These are phyloP conservation scores for Athene cunicularia DNA, from an alignment of 2,113 vertebrate genomes.

Conservation along the genomic window DNA sequence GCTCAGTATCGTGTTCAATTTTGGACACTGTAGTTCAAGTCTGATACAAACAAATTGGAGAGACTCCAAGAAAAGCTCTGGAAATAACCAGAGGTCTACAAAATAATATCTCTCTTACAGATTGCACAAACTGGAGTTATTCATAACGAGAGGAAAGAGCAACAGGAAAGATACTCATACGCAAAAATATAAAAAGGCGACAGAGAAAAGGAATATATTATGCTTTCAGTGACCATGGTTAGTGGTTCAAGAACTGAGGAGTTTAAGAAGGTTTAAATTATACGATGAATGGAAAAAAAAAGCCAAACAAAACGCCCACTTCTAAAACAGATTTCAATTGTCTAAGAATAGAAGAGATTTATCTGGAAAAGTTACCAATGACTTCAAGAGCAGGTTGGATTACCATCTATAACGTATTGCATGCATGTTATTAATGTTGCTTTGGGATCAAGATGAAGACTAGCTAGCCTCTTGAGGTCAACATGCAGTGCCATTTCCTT, in stretches of 20 bases:
- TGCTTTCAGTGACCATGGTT: background rate
- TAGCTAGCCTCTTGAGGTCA: background rate
- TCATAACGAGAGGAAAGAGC: background rate
- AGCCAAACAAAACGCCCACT: background rate
- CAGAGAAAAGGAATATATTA: background rate
- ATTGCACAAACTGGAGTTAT: background rate
- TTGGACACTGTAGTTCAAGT: background rate
- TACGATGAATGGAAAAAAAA: background rate
- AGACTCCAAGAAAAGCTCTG: background rate
- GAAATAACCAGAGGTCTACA: background rate
- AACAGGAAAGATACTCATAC: background rate
- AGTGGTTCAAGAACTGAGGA: background rate
- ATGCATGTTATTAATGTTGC: background rate
- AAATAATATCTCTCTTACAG: background rate
- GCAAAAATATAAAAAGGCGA: background rate
- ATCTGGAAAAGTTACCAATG: background rate
- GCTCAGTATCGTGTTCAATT: background rate
- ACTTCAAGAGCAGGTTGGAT: background rate
- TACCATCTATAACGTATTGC: background rate
- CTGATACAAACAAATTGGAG: background rate
- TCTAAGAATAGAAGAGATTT: background rate
- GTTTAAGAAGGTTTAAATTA: background rate
- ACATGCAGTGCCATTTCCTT: background rate
- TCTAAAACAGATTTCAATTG: background rate
- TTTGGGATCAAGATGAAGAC: background rate